Conservation (phyloP, 1,140 invertebrate species). For the Drosophila varians region DNA sequence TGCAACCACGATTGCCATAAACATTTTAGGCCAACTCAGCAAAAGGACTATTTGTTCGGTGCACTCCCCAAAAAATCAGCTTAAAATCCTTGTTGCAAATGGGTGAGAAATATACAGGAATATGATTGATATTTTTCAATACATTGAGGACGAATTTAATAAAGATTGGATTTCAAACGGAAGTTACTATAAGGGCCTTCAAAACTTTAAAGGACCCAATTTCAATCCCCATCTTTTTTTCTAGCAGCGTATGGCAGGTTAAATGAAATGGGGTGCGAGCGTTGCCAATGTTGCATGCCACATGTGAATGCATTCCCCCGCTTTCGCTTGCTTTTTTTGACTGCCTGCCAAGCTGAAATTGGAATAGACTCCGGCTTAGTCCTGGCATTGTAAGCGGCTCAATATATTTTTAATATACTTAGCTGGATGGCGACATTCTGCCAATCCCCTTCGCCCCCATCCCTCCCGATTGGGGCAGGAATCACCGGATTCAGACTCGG, state of each 20-base stretch:
- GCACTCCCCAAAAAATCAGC: conserved; percentile 18
- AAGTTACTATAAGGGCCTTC: too few relatives aligned
- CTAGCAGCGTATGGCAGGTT: conserved; percentile 25
- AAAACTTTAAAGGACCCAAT: too few relatives aligned
- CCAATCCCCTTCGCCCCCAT: conserved; percentile 3
- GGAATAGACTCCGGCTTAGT: conserved; percentile 46
- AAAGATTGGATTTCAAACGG: too few relatives aligned
- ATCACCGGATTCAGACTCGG: not conserved
- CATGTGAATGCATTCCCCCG: conserved; percentile 56
- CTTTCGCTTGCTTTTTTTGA: conserved; percentile 44
- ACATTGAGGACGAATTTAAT: too few relatives aligned
- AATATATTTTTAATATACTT: conserved; percentile 82
- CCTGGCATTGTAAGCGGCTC: conserved; percentile 76
- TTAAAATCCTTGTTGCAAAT: conserved; percentile 22
- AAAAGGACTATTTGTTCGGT: conserved; percentile 14
- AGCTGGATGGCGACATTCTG: conserved; percentile 60
- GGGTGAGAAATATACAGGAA: too few relatives aligned
- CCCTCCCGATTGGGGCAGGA: not conserved
- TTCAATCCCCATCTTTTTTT: conserved; percentile 8
- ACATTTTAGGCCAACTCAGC: conserved; percentile 61
- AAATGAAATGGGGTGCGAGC: conserved; percentile 39
- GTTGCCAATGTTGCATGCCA: conserved; percentile 60
- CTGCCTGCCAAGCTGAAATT: conserved; percentile 61
- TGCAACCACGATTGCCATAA: conserved; percentile 50
- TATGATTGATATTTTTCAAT: too few relatives aligned